Conservation (phyloP, 2,113 vertebrate genomes). For the Capra hircus region DNA sequence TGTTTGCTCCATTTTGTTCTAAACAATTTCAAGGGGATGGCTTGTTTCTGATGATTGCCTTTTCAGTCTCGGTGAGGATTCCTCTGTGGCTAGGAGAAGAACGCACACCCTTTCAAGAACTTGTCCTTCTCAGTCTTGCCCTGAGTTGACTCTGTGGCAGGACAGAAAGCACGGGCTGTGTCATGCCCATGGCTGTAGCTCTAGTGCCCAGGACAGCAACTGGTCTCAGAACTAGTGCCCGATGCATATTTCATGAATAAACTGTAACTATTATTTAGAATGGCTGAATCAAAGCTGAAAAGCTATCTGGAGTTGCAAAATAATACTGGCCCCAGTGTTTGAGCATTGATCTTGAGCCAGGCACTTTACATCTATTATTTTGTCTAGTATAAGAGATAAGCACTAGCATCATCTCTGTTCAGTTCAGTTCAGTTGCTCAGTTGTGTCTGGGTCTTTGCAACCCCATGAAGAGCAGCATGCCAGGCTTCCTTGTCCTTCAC, state of each 20-base stretch:
- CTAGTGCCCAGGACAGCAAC: too few species aligned
- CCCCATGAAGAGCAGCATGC: accelerated
- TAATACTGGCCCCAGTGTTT: neutral
- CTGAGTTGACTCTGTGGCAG: neutral
- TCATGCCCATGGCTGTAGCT: neutral
- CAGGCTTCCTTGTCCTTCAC: neutral
- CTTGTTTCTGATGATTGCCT: neutral
- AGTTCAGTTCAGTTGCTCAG: neutral
- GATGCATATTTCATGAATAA: neutral
- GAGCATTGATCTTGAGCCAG: neutral
- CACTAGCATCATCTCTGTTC: neutral
- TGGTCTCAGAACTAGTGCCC: neutral
- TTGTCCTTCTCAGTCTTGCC: neutral
- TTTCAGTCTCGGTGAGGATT: neutral
- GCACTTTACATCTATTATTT: neutral
- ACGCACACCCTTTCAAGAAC: neutral
- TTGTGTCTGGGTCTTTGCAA: accelerated
- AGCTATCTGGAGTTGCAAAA: neutral
- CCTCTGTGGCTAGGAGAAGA: neutral
- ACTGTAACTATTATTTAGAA: neutral
- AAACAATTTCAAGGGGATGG: neutral
- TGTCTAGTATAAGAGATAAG: neutral
- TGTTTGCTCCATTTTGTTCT: neutral
- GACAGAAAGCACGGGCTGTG: neutral
- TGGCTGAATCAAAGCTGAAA: neutral